Evolutionary conservation across 2,888 invertebrate species (phyloP), one percentile per base, ranked within the genome.

Genomic region (Perithous albicinctus): DNA sequence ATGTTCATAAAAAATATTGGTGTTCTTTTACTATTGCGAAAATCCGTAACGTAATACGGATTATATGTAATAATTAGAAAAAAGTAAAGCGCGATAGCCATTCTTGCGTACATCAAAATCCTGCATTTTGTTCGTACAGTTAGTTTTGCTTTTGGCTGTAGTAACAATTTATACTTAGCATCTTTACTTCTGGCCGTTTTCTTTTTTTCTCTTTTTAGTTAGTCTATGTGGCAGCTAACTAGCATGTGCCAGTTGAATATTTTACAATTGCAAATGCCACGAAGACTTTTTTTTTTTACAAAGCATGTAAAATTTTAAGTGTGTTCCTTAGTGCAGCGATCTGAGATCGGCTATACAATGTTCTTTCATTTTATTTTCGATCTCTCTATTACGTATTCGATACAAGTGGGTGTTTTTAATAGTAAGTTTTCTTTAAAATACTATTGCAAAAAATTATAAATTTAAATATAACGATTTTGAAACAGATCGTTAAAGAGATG

Each of bases 1-100:
- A 80, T 26, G 51, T 61, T 75, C 41, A 63, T 75, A 70, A 41
- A 80, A 80, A 80, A 80, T 75, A 80, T 79, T 69, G 74, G 69
- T 75, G 69, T 74, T 79, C 23, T 35, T 63, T 35, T 78, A 61
- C 54, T 79, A 75, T 75, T 79, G 74, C 79, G 69, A 69, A n/a
- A n/a, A 56, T 29, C 54, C 54, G 54, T 64, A n/a, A 23, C 59
- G 26, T 38, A 41, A 12, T 23, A 48, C 66, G 66, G 15, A 59
- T 46, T 4, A 41, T 41, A 29, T 29, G 5, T 5, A 29, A 48
- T 18, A 48, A 48, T 3, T 7, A 46, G 5, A 48, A 48, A 4
- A 29, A 29, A 64, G 64, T 23, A 32, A 12, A 29, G 20, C 2
- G 18, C 69, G 43, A 64, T 69, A 54, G 32, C 54, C 54, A 54